Conservation (phyloP, 1,140 invertebrate genomes). For the Cepaea nemoralis region DNA sequence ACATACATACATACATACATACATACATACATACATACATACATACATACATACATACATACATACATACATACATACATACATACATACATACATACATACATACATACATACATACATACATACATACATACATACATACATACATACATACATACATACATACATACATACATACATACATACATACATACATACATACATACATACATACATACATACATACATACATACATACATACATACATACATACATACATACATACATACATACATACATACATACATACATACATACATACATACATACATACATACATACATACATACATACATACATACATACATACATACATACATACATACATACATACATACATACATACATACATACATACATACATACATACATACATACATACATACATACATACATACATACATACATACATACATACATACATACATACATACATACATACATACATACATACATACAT, state of each 20-base stretch:
- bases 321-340: conserved; percentile 2
- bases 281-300: conserved; percentile 24
- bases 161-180: too few relatives aligned
- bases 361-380: conserved; percentile 25
- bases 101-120: conserved; percentile 9
- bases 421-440: conserved; percentile 3
- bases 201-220: too few relatives aligned
- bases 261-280: conserved; percentile 19
- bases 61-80: conserved; percentile 19
- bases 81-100: conserved; percentile 27
- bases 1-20: too few relatives aligned
- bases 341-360: conserved; percentile 20
- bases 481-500: conserved; percentile 11
- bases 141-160: too few relatives aligned
- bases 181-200: too few relatives aligned
- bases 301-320: neutral
- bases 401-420: conserved; percentile 27
- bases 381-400: conserved; percentile 23
- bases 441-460: conserved; percentile 1
- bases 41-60: too few relatives aligned
- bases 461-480: conserved; percentile 18
- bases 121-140: neutral
- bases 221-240: too few relatives aligned
- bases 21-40: too few relatives aligned
- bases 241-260: neutral